Evolutionary conservation across 2,797 vertebrate species (phyloP), one percentile per base, ranked within the genome.

Genomic region (Ibycter americanus): DNA sequence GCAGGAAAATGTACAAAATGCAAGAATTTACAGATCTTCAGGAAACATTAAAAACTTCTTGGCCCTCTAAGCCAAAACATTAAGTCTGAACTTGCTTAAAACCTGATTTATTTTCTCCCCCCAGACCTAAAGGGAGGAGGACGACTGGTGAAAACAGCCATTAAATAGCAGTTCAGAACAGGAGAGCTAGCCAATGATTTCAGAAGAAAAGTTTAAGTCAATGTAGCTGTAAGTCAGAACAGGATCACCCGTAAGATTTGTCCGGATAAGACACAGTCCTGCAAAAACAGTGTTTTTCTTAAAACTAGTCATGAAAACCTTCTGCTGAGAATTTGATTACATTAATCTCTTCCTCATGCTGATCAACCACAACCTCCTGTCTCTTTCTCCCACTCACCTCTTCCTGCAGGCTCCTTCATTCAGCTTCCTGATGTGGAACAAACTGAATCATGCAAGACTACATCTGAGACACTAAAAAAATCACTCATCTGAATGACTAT

Each of bases 81-180:
- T 27, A 72, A 62, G 17, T 26, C 27, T 58, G 18, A 70, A 86
- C 25, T 65, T 23, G 12, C 44, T 54, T 54, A 81, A 90, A 92
- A 56, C 1, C 7, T 15, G 4, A 21, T 51, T 68, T 65, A 8
- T 22, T 40, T 65, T 34, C 18, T 3, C 0, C 1, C 16, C 7
- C 7, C 9, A 29, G 16, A 72, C 13, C 3, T 8, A 3, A 79
- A 91, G 20, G 27, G 26, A 51, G 4, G 15, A 78, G 8, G 10
- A 61, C 9, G 5, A 62, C 18, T 58, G 22, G 15, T 80, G 15
- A 51, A 49, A 77, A 27, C 6, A 38, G 51, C 23, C 31, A 12
- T 12, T 13, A 52, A 51, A 49, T n/a, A 22, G 17, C 25, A 36
- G 26, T 8, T 55, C 34, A 71, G 67, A 77, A 32, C 12, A 68